Conservation (phyloP, 2,888 invertebrate genomes). For the Macrophya alboannulata region DNA sequence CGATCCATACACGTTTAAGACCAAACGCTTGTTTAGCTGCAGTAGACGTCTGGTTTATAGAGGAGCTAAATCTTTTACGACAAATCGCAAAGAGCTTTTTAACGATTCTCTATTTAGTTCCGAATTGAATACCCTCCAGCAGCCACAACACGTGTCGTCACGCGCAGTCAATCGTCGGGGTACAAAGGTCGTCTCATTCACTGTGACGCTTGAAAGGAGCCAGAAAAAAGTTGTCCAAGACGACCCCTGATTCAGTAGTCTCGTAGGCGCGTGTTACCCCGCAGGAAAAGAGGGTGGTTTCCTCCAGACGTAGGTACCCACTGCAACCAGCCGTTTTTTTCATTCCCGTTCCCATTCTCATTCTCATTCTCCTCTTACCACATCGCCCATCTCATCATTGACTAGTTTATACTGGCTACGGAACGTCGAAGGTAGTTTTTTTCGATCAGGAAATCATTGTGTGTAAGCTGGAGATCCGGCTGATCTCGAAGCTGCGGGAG, state of each 20-base stretch:
- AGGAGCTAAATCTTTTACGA: conserved; percentile 35
- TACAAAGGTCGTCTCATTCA: conserved; percentile 41
- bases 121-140: conserved; percentile 39
- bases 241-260: conserved; percentile 72
- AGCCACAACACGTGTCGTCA: conserved; percentile 49
- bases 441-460: neutral
- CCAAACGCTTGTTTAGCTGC: conserved; percentile 10
- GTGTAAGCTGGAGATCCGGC: neutral
- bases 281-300: conserved; percentile 71
- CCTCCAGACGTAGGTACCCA: conserved; percentile 67
- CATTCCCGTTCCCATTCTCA: conserved; percentile 33
- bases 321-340: conserved; percentile 68
- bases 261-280: conserved; percentile 66
- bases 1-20: neutral
- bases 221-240: conserved; percentile 67
- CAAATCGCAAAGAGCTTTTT: conserved; percentile 37
- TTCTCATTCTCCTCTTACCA: neutral
- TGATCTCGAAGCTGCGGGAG: neutral
- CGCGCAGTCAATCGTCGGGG: conserved; percentile 34
- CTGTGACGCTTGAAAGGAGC: conserved; percentile 42
- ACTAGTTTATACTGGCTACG: neutral
- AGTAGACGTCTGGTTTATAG: neutral
- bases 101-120: conserved; percentile 43
- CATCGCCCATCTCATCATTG: conserved; percentile 2
- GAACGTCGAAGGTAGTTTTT: conserved; percentile 3